phyloP scores from a whole-genome alignment of 1,140 invertebrate species.

The Achroia grisella region DNA sequence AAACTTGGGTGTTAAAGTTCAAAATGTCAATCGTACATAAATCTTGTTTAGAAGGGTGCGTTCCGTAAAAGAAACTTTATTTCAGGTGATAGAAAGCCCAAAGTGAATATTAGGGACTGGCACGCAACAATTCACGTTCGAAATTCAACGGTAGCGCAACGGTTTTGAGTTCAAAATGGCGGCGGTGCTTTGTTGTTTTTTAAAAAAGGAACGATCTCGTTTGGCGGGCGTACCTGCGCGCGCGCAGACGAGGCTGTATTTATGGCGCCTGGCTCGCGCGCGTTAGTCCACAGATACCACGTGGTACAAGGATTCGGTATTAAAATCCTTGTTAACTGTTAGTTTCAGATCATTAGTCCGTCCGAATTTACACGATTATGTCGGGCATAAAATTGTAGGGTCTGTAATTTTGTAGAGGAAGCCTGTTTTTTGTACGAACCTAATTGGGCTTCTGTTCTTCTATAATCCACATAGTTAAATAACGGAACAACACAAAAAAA shows the following conservation, averaged over 20 bases:
- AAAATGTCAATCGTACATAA: background rate
- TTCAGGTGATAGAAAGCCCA: slow-evolving; percentile 66
- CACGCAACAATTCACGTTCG: slow-evolving; percentile 11
- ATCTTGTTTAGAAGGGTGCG: slow-evolving; percentile 2
- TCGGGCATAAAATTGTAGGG: slow-evolving; percentile 8
- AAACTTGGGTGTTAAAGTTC: background rate
- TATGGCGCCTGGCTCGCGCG: slow-evolving; percentile 51
- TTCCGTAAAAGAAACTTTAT: slow-evolving; percentile 68
- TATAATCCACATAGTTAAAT: background rate
- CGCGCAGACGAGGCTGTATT: slow-evolving; percentile 65
- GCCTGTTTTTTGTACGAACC: background rate
- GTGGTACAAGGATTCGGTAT: slow-evolving; percentile 49
- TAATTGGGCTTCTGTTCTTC: slow-evolving; percentile 3
- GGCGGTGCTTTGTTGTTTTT: slow-evolving; percentile 30
- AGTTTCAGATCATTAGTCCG: slow-evolving; percentile 48
- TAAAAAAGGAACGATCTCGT: slow-evolving; percentile 67
- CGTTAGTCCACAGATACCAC: slow-evolving; percentile 34
- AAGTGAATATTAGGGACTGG: slow-evolving; percentile 63
- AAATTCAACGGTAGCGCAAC: slow-evolving; percentile 23
- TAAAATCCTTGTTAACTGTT: slow-evolving; percentile 66
- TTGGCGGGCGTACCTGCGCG: slow-evolving; percentile 68
- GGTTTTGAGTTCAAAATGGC: slow-evolving; percentile 23
- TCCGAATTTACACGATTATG: slow-evolving; percentile 16
- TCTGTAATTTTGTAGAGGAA: slow-evolving; percentile 8
- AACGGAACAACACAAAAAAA: too few species aligned